These are phyloP conservation scores for Drosophila setosimentum DNA, from an alignment of 2,888 invertebrate species.

Conservation along the genomic window DNA sequence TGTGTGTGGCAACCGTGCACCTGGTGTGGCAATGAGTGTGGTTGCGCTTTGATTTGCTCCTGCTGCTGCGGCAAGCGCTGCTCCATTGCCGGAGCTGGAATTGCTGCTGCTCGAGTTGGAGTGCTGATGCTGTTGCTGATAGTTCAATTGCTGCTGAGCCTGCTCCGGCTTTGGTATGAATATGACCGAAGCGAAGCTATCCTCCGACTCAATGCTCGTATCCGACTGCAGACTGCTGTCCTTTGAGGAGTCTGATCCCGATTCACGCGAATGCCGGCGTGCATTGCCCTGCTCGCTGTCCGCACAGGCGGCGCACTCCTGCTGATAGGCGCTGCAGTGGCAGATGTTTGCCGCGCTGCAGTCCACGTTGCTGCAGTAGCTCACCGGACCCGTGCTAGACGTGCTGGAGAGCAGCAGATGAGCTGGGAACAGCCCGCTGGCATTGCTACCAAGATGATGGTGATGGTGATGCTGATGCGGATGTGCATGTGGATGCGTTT, in stretches of 20 bases:
- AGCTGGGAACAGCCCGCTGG: constrained; percentile 40
- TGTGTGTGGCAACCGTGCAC: constrained; percentile 57
- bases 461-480: constrained; percentile 70
- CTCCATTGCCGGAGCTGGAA: constrained; percentile 83
- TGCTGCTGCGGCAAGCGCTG: constrained; percentile 41
- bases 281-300: constrained; percentile 85
- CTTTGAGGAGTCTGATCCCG: constrained; percentile 95
- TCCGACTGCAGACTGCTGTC: constrained; percentile 96
- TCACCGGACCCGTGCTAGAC: constrained; percentile 72
- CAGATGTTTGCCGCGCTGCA: constrained; percentile 75
- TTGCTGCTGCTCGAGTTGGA: constrained; percentile 84
- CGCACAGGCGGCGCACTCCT: constrained; percentile 64
- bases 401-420: constrained; percentile 59
- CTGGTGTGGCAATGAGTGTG: constrained; percentile 35
- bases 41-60: constrained; percentile 19
- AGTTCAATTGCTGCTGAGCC: constrained; percentile 83
- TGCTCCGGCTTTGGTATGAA: constrained; percentile 93
- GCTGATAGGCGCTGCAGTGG: constrained; percentile 81
- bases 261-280: constrained; percentile 92
- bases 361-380: constrained; percentile 82
- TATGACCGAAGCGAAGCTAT: constrained; percentile 96
- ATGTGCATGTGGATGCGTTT: constrained; percentile 45
- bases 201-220: constrained; percentile 96
- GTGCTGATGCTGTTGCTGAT: constrained; percentile 82
- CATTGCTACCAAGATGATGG: constrained; percentile 50